Conservation (phyloP, 2,113 vertebrate genomes). For the Bos taurus region DNA sequence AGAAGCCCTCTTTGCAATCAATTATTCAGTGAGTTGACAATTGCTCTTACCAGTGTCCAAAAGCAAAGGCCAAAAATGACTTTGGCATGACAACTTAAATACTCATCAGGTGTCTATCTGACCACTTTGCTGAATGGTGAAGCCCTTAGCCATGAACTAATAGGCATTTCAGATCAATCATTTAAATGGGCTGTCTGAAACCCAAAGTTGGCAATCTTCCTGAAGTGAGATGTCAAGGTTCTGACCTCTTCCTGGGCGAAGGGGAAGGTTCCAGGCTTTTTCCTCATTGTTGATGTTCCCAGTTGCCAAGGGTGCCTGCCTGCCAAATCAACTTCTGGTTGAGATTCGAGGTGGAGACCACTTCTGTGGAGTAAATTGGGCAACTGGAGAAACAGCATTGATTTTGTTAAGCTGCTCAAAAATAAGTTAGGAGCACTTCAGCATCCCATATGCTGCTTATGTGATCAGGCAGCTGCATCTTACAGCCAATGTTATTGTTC, state of each 20-base stretch:
- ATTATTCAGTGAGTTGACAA: background rate
- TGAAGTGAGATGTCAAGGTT: background rate
- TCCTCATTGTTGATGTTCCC: background rate
- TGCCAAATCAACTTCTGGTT: conserved; percentile 18
- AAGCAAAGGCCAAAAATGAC: background rate
- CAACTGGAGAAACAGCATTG: background rate
- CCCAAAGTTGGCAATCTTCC: background rate
- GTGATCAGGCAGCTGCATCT: background rate
- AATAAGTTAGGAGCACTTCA: background rate
- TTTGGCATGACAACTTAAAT: background rate
- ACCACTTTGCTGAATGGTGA: background rate
- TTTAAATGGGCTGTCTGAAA: background rate
- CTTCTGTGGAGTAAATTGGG: background rate
- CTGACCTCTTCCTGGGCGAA: background rate
- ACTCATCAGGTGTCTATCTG: background rate
- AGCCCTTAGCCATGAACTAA: background rate
- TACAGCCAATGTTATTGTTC: background rate
- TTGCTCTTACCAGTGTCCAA: background rate
- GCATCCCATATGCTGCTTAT: background rate
- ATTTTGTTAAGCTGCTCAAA: background rate
- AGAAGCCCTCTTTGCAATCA: background rate
- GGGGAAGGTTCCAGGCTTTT: background rate
- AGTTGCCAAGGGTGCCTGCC: background rate
- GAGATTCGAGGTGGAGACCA: background rate
- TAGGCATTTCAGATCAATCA: background rate